These are phyloP conservation scores for Agrotis clavis DNA, from an alignment of 2,888 invertebrate genomes.

Conservation along the genomic window DNA sequence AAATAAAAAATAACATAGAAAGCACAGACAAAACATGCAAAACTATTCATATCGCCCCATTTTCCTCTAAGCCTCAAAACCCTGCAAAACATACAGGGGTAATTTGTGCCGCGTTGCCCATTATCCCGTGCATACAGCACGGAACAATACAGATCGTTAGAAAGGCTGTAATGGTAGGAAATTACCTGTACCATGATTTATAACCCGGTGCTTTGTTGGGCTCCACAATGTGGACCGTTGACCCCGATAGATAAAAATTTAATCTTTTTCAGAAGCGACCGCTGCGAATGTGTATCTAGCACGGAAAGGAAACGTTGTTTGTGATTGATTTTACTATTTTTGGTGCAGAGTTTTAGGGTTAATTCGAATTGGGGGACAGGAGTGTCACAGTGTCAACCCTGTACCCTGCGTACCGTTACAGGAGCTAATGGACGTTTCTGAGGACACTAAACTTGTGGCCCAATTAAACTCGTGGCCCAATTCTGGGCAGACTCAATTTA, in stretches of 20 bases:
- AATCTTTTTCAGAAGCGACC: conserved; percentile 74
- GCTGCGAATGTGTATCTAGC: conserved; percentile 52
- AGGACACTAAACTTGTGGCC: too few relatives aligned
- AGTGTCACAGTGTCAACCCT: too few relatives aligned
- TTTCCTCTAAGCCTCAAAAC: conserved; percentile 36
- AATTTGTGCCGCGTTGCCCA: conserved; percentile 62
- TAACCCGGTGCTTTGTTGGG: conserved; percentile 75
- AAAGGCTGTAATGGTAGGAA: conserved; percentile 83
- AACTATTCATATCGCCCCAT: conserved; percentile 3
- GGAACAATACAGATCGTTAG: conserved; percentile 84
- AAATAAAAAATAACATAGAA: background rate
- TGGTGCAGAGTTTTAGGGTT: conserved; percentile 28
- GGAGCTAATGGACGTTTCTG: too few relatives aligned
- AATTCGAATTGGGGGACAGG: background rate
- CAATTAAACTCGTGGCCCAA: too few relatives aligned
- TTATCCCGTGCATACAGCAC: conserved; percentile 70
- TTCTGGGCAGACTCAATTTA: too few relatives aligned
- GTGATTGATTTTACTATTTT: conserved; percentile 55
- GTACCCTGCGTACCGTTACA: too few relatives aligned
- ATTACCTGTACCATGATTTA: conserved; percentile 87
- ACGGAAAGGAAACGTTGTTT: conserved; percentile 50
- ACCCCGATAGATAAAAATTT: conserved; percentile 81
- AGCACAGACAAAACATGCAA: conserved; percentile 5
- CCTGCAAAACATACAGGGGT: conserved; percentile 53
- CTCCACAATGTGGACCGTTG: conserved; percentile 75